phyloP scores from a whole-genome alignment of 2,888 invertebrate genomes.

The Octonoba sinensis region DNA sequence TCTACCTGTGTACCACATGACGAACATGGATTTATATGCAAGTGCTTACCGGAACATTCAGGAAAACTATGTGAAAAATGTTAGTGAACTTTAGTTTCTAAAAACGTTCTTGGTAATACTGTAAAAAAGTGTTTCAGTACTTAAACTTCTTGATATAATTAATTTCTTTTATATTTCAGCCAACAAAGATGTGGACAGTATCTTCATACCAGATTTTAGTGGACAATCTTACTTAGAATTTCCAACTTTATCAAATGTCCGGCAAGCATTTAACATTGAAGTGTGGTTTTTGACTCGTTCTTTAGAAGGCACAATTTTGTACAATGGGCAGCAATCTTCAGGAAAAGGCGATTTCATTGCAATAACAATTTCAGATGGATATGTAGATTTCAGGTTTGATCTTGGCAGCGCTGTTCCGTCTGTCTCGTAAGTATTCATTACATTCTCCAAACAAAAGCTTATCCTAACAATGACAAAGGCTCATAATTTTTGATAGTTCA shows the following conservation, averaged over 20 bases:
- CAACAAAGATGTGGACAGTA: slow-evolving; percentile 71
- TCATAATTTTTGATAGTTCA: too few species aligned
- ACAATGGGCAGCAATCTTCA: slow-evolving; percentile 86
- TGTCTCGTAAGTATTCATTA: slow-evolving; percentile 54
- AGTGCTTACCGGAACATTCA: slow-evolving; percentile 82
- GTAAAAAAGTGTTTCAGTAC: background rate
- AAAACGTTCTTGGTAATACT: background rate
- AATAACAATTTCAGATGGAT: slow-evolving; percentile 84
- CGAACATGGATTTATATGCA: slow-evolving; percentile 82
- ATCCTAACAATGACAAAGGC: too few species aligned
- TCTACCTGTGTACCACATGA: slow-evolving; percentile 80
- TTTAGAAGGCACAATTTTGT: slow-evolving; percentile 85
- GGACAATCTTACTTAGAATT: slow-evolving; percentile 84
- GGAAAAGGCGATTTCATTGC: slow-evolving; percentile 89
- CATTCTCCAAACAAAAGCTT: too few species aligned
- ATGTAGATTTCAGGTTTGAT: slow-evolving; percentile 69
- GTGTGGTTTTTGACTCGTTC: slow-evolving; percentile 87
- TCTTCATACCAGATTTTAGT: slow-evolving; percentile 81
- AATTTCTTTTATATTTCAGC: slow-evolving; percentile 17
- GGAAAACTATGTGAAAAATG: slow-evolving; percentile 83
- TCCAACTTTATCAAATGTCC: slow-evolving; percentile 77
- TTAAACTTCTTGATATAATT: background rate
- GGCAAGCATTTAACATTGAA: slow-evolving; percentile 77
- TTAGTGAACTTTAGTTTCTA: slow-evolving; percentile 72
- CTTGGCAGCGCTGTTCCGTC: slow-evolving; percentile 74